Conservation (phyloP, 2,888 invertebrate genomes). For the Drosophila formosana region DNA sequence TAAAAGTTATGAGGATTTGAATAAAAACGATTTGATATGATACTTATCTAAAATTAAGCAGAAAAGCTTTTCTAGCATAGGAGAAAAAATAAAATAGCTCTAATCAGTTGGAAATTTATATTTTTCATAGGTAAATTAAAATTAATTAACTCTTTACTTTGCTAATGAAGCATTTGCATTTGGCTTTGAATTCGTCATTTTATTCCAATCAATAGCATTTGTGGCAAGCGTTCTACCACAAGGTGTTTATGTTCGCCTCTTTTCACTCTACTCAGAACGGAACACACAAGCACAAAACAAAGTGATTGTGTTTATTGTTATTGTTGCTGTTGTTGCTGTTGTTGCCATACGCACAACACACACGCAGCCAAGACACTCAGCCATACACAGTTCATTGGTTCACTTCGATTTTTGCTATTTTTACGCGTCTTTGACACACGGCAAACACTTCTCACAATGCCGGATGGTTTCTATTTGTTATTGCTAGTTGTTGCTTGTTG, state of each 20-base stretch:
- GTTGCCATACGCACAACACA: slow-evolving; percentile 9
- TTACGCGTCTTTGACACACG: slow-evolving; percentile 40
- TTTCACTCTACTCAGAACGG: background rate
- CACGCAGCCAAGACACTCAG: background rate
- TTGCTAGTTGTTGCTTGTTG: slow-evolving; percentile 12
- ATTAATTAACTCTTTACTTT: background rate
- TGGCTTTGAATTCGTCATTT: background rate
- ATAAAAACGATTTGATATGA: background rate
- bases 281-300: slow-evolving; percentile 24
- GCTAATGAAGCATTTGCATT: background rate
- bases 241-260: background rate
- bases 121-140: background rate
- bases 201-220: background rate
- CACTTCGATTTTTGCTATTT: slow-evolving; percentile 60
- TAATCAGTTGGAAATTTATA: background rate
- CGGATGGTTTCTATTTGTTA: slow-evolving; percentile 27
- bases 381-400: slow-evolving; percentile 36
- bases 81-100: too few species aligned
- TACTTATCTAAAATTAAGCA: background rate
- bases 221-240: background rate
- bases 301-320: slow-evolving; percentile 17
- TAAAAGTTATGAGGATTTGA: background rate
- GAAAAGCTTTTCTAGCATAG: background rate
- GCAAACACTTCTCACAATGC: slow-evolving; percentile 27
- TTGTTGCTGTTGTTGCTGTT: slow-evolving; percentile 6